Conservation (phyloP, 2,113 vertebrate species). For the Calonectris borealis region DNA sequence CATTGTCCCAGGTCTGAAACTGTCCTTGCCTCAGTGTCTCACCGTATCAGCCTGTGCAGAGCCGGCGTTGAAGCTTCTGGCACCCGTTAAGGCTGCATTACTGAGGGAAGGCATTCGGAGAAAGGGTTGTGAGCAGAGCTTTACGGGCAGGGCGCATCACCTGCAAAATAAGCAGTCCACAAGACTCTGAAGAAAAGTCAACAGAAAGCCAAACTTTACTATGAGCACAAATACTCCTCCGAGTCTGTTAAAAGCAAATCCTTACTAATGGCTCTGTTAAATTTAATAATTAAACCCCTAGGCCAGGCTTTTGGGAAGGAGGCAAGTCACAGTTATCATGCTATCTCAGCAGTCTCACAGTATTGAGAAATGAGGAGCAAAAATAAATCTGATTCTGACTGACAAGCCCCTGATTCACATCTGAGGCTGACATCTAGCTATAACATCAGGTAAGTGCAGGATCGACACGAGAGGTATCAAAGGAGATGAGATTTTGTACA, state of each 20-base stretch:
- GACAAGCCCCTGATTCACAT: constrained; percentile 14
- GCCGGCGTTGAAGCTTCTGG: not conserved
- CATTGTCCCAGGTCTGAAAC: not conserved
- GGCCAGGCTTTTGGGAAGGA: not conserved
- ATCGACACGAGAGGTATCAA: not conserved
- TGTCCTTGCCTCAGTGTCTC: not conserved
- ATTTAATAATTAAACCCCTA: not conserved
- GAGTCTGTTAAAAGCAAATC: not conserved
- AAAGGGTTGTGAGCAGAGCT: not conserved
- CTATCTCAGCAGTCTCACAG: rapidly evolving
- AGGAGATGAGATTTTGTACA: not conserved
- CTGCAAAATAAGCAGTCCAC: not conserved
- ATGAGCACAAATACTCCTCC: not conserved
- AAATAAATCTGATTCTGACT: constrained; percentile 10
- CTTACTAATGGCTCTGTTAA: not conserved
- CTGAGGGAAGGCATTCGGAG: not conserved
- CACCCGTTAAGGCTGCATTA: no score
- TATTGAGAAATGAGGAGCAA: not conserved
- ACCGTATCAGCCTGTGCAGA: not conserved
- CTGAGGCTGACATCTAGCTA: constrained; percentile 65
- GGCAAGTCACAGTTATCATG: not conserved
- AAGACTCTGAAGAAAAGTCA: not conserved
- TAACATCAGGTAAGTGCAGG: constrained; percentile 50
- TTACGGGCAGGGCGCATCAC: not conserved
- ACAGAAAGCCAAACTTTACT: not conserved